Evolutionary conservation across 2,888 invertebrate species (phyloP).

Genomic region (Eupeodes latifasciatus): DNA sequence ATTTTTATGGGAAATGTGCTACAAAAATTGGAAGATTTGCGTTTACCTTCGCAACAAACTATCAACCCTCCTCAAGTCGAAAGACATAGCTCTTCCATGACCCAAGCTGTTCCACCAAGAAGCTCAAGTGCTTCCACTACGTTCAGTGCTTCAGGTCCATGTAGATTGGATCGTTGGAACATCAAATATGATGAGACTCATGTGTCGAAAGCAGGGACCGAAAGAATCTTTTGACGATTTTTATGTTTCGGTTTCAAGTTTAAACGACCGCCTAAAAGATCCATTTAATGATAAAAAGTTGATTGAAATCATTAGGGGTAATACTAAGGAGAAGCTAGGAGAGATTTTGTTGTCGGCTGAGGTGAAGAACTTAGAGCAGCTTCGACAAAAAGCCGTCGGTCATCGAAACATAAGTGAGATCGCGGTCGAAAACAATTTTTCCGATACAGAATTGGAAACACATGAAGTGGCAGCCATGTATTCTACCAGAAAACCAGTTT

Average conservation of each 20-base stretch:
- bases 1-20: neutral
- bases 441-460: neutral
- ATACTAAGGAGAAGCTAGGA: neutral
- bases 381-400: neutral
- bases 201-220: too few relatives aligned
- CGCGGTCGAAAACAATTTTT: neutral
- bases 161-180: too few relatives aligned
- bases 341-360: constrained; percentile 9
- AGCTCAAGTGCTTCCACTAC: too few relatives aligned
- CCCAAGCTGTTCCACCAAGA: too few relatives aligned
- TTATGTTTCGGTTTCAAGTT: too few relatives aligned
- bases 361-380: neutral
- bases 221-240: too few relatives aligned
- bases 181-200: neutral
- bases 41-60: too few relatives aligned
- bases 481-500: neutral
- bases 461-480: neutral
- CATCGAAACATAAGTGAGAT: neutral
- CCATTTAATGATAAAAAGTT: neutral
- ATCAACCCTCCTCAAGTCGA: too few relatives aligned
- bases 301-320: neutral
- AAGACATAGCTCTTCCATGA: too few relatives aligned
- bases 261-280: too few relatives aligned
- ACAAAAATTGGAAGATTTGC: too few relatives aligned
- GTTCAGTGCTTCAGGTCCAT: too few relatives aligned